phyloP scores from a whole-genome alignment of 2,888 invertebrate genomes.

The Lepidonotus clava region DNA sequence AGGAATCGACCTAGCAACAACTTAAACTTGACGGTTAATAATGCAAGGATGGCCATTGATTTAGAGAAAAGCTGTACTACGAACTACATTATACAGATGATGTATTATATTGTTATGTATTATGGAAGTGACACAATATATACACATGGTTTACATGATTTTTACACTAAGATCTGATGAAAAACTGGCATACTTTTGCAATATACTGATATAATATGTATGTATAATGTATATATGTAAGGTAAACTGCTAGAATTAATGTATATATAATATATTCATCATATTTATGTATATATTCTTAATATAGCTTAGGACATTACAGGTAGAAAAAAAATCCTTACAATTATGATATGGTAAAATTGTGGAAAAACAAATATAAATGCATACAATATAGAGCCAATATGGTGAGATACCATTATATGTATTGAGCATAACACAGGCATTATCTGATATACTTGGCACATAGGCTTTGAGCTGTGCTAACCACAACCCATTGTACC shows the following conservation, averaged over 20 bases:
- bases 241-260: background rate
- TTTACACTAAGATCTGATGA: background rate
- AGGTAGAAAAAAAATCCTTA: slow-evolving; percentile 19
- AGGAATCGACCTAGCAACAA: background rate
- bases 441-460: slow-evolving; percentile 39
- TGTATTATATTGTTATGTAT: slow-evolving; percentile 20
- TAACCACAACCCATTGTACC: slow-evolving; percentile 1
- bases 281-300: slow-evolving; percentile 5
- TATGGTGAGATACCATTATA: slow-evolving; percentile 25
- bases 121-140: slow-evolving; percentile 46
- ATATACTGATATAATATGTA: background rate
- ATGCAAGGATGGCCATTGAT: background rate
- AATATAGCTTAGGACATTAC: slow-evolving; percentile 21
- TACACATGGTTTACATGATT: slow-evolving; percentile 14
- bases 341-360: slow-evolving; percentile 41
- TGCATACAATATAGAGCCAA: slow-evolving; percentile 29
- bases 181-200: slow-evolving; percentile 23
- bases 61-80: slow-evolving; percentile 19
- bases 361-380: slow-evolving; percentile 38
- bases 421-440: slow-evolving; percentile 40
- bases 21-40: too few relatives aligned
- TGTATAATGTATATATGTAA: background rate
- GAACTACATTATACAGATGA: slow-evolving; percentile 36
- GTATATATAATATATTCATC: background rate
- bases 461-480: slow-evolving; percentile 9